Conservation (phyloP, 2,888 invertebrate species). For the Drosophila nr. medialis region DNA sequence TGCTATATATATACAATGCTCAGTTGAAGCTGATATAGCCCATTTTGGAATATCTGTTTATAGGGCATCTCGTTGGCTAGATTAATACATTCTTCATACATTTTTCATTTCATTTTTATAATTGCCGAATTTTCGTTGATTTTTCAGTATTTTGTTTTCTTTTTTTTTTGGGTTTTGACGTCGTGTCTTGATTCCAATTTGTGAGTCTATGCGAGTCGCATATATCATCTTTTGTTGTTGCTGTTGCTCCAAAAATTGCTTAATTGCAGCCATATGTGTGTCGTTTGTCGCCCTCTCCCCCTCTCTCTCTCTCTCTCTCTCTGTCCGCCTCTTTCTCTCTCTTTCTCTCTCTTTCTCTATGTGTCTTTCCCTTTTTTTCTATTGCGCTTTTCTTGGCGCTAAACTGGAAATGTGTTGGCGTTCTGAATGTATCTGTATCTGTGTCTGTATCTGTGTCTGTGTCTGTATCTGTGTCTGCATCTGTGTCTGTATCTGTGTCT, state of each 20-base stretch:
- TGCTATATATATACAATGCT: background rate
- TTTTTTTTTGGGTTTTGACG: slow-evolving; percentile 9
- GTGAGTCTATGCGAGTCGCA: slow-evolving; percentile 53
- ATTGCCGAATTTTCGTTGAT: slow-evolving; percentile 51
- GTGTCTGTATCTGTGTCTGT: slow-evolving; percentile 17
- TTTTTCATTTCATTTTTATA: slow-evolving; percentile 39
- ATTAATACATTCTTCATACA: background rate
- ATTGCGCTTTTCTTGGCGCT: slow-evolving; percentile 37
- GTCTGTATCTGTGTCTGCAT: no score
- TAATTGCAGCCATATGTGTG: slow-evolving; percentile 80
- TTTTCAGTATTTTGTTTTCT: background rate
- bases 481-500: slow-evolving; percentile 13
- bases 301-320: background rate
- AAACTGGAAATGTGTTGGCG: slow-evolving; percentile 73
- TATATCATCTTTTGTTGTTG: slow-evolving; percentile 58
- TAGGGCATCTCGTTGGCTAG: slow-evolving; percentile 4
- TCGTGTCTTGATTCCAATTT: slow-evolving; percentile 31
- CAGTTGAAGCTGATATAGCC: background rate
- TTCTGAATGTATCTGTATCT: slow-evolving; percentile 26
- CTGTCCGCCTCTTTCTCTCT: background rate
- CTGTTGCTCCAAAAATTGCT: slow-evolving; percentile 71
- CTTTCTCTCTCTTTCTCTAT: background rate
- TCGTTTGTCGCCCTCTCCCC: background rate
- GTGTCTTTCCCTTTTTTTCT: background rate
- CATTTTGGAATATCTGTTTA: background rate